Conservation (phyloP, 2,888 invertebrate genomes). For the Chloromyia formosa region DNA sequence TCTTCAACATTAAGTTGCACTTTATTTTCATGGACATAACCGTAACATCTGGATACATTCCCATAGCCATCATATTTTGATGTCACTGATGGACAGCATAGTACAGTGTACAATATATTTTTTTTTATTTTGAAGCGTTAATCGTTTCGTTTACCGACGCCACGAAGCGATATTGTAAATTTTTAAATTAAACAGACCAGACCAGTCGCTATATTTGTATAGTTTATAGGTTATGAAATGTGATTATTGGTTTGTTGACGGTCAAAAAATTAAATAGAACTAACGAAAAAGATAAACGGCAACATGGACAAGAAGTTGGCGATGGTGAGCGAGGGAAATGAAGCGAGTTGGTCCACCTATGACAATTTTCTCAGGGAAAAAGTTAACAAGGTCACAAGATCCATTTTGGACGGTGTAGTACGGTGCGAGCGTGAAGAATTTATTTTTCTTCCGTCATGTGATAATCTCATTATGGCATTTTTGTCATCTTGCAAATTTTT, state of each 20-base stretch:
- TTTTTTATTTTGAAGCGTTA: constrained; percentile 34
- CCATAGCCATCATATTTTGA: no score
- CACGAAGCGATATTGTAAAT: constrained; percentile 45
- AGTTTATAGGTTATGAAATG: constrained; percentile 50
- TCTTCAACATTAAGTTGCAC: no score
- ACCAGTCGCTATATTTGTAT: constrained; percentile 45
- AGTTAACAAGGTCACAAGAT: constrained; percentile 27
- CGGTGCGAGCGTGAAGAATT: no score
- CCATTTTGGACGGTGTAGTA: no score
- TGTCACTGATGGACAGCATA: no score
- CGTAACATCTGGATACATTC: no score
- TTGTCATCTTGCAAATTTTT: no score
- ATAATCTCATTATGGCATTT: no score
- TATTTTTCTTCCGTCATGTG: no score
- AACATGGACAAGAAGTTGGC: not conserved
- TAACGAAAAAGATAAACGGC: constrained; percentile 9
- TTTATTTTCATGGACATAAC: no score
- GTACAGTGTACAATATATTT: not conserved
- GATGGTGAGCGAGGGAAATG: not conserved
- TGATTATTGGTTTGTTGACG: constrained; percentile 48
- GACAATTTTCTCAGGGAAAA: constrained; percentile 17
- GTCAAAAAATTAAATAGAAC: constrained; percentile 40
- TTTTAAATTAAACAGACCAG: constrained; percentile 45
- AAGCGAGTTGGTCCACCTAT: not conserved
- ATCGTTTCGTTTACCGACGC: constrained; percentile 40